Evolutionary conservation across 2,113 vertebrate species (phyloP).

Genomic region (Percopsis transmontana): DNA sequence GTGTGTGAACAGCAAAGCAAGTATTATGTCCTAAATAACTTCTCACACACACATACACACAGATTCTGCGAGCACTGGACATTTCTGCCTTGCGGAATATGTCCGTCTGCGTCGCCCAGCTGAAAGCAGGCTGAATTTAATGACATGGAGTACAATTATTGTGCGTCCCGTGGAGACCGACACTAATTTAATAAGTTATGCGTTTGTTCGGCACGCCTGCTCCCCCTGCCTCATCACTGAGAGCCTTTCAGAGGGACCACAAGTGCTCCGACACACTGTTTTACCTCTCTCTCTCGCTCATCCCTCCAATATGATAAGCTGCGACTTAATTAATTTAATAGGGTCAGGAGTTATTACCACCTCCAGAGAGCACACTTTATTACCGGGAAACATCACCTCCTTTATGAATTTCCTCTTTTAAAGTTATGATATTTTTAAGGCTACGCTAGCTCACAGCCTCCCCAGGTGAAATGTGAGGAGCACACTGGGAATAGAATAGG

Average conservation of each 20-base stretch:
- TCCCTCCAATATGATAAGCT: slow-evolving; percentile 66
- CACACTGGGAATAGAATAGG: neutral
- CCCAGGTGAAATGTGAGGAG: neutral
- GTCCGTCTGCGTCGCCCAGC: slow-evolving; percentile 44
- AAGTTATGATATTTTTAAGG: slow-evolving; percentile 33
- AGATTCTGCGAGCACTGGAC: neutral
- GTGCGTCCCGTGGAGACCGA: slow-evolving; percentile 64
- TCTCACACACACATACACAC: slow-evolving; percentile 14
- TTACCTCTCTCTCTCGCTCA: slow-evolving; percentile 1
- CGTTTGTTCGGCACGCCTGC: slow-evolving; percentile 55
- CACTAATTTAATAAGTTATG: slow-evolving; percentile 78
- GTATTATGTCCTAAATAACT: neutral
- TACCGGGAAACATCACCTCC: slow-evolving; percentile 51
- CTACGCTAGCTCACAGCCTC: slow-evolving; percentile 8
- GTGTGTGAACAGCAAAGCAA: neutral
- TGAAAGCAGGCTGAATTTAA: slow-evolving; percentile 68
- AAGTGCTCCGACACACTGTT: slow-evolving; percentile 34
- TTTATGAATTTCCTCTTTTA: slow-evolving; percentile 55
- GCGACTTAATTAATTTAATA: slow-evolving; percentile 80
- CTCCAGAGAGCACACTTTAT: slow-evolving; percentile 61
- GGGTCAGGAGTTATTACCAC: slow-evolving; percentile 78
- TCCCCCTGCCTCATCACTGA: slow-evolving; percentile 61
- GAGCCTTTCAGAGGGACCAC: slow-evolving; percentile 57
- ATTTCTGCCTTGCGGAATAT: neutral
- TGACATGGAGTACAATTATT: slow-evolving; percentile 75